Percentiles rank a stretch among this genome's conserved stretches.
These are phyloP conservation scores for Cheirogaleus major DNA, from an alignment of 2,797 vertebrate species.

Conservation along the genomic window DNA sequence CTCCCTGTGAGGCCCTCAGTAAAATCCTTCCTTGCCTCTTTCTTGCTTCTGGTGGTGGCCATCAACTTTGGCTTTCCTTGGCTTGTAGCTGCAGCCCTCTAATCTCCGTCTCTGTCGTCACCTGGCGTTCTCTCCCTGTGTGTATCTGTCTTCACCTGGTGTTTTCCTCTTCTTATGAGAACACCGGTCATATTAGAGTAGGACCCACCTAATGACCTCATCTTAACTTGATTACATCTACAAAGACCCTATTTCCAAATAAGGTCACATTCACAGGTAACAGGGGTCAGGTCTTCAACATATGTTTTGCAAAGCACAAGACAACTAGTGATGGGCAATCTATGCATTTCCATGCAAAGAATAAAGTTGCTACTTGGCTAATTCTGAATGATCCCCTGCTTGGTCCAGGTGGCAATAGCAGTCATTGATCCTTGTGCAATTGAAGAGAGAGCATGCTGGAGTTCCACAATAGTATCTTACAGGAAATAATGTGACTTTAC, in stretches of 20 bases:
- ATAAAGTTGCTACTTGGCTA: conserved; percentile 76
- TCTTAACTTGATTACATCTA: neutral
- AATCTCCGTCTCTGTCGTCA: neutral
- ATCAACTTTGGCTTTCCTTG: neutral
- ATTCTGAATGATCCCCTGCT: conserved; percentile 40
- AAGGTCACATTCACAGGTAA: neutral
- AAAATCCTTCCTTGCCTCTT: neutral
- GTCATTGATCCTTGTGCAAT: neutral
- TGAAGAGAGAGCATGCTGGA: neutral
- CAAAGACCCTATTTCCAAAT: neutral
- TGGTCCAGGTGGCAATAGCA: conserved; percentile 24
- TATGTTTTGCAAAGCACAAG: neutral
- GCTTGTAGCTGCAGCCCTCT: rapidly evolving
- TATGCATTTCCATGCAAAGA: conserved; percentile 84
- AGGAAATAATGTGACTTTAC: conserved; percentile 5
- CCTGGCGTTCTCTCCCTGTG: neutral
- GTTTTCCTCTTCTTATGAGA: neutral
- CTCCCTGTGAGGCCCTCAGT: neutral
- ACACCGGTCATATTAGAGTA: neutral
- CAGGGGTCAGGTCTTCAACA: neutral
- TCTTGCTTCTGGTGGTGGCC: neutral
- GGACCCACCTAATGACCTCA: neutral
- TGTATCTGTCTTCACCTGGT: neutral
- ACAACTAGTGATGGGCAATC: conserved; percentile 67
- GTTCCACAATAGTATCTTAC: neutral